These are phyloP conservation scores for Noctilio leporinus DNA, from an alignment of 2,113 vertebrate genomes.

Conservation along the genomic window DNA sequence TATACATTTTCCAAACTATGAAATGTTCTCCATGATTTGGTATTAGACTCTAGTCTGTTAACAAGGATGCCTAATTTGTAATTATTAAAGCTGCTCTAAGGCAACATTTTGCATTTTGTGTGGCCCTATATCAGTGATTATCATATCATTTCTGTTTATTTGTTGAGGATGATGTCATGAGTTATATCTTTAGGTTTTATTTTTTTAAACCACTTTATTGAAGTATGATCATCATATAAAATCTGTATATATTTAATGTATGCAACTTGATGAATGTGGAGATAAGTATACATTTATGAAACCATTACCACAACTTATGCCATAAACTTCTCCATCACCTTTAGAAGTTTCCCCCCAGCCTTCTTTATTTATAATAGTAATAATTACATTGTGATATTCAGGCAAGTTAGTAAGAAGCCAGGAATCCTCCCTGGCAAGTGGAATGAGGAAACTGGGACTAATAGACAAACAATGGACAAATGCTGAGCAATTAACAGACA, in stretches of 20 bases:
- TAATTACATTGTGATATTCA: background rate
- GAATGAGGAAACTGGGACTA: background rate
- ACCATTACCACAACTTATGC: background rate
- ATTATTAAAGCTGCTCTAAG: background rate
- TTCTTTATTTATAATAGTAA: background rate
- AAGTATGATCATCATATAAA: background rate
- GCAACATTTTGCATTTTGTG: conserved; percentile 9
- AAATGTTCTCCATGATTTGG: conserved; percentile 5
- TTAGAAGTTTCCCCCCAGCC: background rate
- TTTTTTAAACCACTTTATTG: background rate
- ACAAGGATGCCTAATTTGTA: background rate
- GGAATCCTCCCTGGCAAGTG: background rate
- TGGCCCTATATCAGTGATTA: background rate
- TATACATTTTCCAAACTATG: conserved; percentile 34
- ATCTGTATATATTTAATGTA: background rate
- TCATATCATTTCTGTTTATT: background rate
- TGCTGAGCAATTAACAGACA: background rate
- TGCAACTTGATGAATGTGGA: background rate
- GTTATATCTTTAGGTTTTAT: background rate
- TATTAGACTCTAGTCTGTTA: background rate
- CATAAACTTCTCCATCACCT: background rate
- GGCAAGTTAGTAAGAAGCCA: background rate
- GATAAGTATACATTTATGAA: background rate
- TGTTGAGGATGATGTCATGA: background rate
- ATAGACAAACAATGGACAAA: background rate